Conservation (phyloP, 2,888 invertebrate genomes). For the Agelastica alni region DNA sequence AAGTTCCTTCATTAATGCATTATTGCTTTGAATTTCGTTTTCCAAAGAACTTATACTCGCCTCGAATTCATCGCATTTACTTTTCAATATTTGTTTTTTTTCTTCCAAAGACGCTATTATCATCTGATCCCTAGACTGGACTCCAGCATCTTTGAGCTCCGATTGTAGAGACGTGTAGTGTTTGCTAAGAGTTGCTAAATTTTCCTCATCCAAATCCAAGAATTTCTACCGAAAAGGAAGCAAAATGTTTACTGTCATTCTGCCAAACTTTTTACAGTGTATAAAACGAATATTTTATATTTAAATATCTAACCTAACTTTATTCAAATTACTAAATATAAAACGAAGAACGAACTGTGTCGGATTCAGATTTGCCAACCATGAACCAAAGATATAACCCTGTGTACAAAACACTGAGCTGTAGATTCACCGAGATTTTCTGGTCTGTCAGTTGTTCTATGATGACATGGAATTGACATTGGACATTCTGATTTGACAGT, state of each 20-base stretch:
- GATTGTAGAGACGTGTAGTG: conserved; percentile 76
- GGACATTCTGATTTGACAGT: too few species aligned
- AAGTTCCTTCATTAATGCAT: conserved; percentile 39
- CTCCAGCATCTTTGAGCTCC: conserved; percentile 60
- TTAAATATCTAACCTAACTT: neutral
- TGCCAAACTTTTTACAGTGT: too few species aligned
- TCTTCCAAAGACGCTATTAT: conserved; percentile 46
- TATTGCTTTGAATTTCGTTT: conserved; percentile 51
- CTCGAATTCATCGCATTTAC: conserved; percentile 60
- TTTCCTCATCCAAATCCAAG: conserved; percentile 62
- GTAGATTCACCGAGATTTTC: too few species aligned
- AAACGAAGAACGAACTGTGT: too few species aligned
- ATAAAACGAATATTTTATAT: conserved; percentile 9
- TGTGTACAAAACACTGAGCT: too few species aligned
- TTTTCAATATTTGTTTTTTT: conserved; percentile 47
- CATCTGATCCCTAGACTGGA: conserved; percentile 48
- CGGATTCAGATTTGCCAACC: too few species aligned
- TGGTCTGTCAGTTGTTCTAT: too few species aligned
- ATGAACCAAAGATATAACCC: too few species aligned
- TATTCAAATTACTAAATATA: too few species aligned
- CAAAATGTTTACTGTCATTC: too few species aligned
- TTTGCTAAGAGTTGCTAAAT: conserved; percentile 67
- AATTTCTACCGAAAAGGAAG: conserved; percentile 41
- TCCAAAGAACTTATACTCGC: conserved; percentile 58
- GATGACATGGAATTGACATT: too few species aligned